Percentiles rank a stretch among this genome's conserved stretches.
Conservation (phyloP, 2,113 vertebrate genomes). For the Callaeas wilsoni region DNA sequence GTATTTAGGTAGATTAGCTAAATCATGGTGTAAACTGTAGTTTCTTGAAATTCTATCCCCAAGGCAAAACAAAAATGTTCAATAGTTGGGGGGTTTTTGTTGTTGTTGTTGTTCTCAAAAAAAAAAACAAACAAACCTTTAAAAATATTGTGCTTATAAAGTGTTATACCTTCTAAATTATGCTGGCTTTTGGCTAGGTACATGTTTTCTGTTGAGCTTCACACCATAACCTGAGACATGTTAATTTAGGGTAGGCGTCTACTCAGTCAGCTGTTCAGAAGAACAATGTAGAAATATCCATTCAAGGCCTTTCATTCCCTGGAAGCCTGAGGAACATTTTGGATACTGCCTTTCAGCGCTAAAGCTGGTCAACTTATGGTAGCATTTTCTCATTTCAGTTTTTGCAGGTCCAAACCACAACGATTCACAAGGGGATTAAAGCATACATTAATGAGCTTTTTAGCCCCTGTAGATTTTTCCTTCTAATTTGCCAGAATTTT, state of each 20-base stretch:
- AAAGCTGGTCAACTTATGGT: constrained; percentile 58
- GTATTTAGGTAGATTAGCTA: constrained; percentile 39
- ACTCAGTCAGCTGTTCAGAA: background rate
- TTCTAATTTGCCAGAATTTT: constrained; percentile 65
- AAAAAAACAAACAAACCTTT: background rate
- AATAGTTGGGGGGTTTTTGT: background rate
- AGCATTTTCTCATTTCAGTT: constrained; percentile 57
- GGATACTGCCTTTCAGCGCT: constrained; percentile 44
- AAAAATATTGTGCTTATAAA: constrained; percentile 32
- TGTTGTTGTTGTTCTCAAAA: background rate
- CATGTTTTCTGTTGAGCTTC: constrained; percentile 15
- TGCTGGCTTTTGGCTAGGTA: background rate
- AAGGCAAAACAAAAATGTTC: constrained; percentile 44
- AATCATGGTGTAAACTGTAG: constrained; percentile 8
- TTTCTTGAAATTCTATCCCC: constrained; percentile 30
- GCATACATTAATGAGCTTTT: constrained; percentile 59
- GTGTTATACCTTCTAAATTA: constrained; percentile 9
- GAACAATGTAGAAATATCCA: background rate
- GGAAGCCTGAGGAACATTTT: background rate
- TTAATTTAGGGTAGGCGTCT: background rate
- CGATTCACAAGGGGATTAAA: constrained; percentile 35
- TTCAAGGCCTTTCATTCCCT: background rate
- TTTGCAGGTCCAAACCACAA: constrained; percentile 61
- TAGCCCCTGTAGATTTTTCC: constrained; percentile 56
- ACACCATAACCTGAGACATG: background rate